Conservation (phyloP, 2,797 vertebrate species). For the Anabas testudineus region DNA sequence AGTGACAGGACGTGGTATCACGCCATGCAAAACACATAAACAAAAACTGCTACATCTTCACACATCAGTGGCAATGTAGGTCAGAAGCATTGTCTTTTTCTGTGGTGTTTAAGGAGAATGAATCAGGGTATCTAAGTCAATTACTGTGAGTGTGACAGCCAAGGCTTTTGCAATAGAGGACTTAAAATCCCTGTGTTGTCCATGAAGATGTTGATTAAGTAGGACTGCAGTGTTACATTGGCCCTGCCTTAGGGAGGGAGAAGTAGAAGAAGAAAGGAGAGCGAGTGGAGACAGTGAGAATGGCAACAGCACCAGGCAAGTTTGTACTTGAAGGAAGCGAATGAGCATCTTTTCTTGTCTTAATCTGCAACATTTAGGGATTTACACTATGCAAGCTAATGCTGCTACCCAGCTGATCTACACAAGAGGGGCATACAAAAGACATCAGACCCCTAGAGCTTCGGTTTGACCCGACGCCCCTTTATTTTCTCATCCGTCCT, state of each 20-base stretch:
- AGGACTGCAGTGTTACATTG: conserved; percentile 76
- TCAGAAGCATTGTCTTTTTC: conserved; percentile 53
- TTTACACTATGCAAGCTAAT: conserved; percentile 59
- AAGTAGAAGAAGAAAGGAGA: conserved; percentile 15
- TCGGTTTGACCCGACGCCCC: conserved; percentile 16
- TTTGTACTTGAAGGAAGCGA: conserved; percentile 76
- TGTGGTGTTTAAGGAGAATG: conserved; percentile 57
- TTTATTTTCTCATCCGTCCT: conserved; percentile 28
- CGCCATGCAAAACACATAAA: conserved; percentile 59
- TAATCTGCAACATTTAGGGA: conserved; percentile 80
- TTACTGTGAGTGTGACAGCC: conserved; percentile 75
- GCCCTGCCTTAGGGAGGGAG: conserved; percentile 49
- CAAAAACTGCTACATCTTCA: conserved; percentile 61
- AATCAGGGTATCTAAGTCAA: conserved; percentile 73
- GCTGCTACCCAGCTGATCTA: conserved; percentile 55
- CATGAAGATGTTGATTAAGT: conserved; percentile 82
- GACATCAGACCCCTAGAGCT: conserved; percentile 29
- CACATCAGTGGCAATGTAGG: conserved; percentile 70
- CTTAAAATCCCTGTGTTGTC: conserved; percentile 73
- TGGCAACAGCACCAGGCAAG: conserved; percentile 59
- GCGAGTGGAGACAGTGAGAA: conserved; percentile 22
- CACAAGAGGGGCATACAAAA: conserved; percentile 49
- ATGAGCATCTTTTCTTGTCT: conserved; percentile 72
- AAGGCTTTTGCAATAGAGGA: conserved; percentile 43
- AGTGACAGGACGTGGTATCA: conserved; percentile 47